A percentile compares a stretch with the other conserved stretches of the same genome.
These are phyloP conservation scores for Lutjanus campechanus DNA, from an alignment of 2,797 vertebrate species.

Conservation along the genomic window DNA sequence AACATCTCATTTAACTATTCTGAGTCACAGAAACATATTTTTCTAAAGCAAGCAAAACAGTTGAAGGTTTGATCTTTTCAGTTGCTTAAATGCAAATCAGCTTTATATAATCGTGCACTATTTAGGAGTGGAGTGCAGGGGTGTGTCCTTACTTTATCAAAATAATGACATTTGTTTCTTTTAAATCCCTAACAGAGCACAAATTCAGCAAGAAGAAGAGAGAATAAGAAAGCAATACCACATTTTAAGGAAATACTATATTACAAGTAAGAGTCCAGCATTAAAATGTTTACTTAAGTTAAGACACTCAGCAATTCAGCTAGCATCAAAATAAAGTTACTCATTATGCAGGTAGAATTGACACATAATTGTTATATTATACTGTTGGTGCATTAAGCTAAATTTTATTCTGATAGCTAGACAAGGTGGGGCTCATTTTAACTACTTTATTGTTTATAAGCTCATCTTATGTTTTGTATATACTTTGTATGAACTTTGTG, in stretches of 20 bases:
- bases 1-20: not conserved
- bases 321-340: too few relatives aligned
- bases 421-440: not conserved
- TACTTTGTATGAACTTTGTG: too few relatives aligned
- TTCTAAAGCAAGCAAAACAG: not conserved
- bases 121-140: not conserved
- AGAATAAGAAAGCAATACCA: not conserved
- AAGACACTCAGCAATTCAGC: too few relatives aligned
- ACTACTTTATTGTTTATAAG: not conserved
- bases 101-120: not conserved
- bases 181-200: not conserved
- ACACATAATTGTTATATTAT: not conserved
- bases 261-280: not conserved
- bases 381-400: not conserved
- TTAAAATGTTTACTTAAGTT: not conserved
- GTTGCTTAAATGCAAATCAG: conserved; percentile 53
- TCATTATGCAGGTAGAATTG: too few relatives aligned
- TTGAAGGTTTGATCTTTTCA: conserved; percentile 19
- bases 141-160: not conserved
- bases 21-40: not conserved
- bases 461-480: not conserved
- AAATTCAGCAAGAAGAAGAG: not conserved
- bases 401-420: not conserved
- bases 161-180: not conserved
- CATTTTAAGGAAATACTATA: not conserved